Evolutionary conservation across 1,140 invertebrate species (phyloP).

Genomic region (Hirudo medicinalis): DNA sequence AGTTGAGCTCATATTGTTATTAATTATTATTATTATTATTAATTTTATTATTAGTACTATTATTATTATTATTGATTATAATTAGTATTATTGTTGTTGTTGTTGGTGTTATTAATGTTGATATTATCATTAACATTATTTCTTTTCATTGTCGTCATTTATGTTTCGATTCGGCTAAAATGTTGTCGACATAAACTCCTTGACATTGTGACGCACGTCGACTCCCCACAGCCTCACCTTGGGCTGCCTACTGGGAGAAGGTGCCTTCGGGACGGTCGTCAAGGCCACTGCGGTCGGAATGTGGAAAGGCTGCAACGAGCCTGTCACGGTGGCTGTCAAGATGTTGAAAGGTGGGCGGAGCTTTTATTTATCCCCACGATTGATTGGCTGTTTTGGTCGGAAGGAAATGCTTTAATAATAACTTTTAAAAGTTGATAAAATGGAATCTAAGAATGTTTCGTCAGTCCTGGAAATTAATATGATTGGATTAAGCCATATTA

Average conservation of each 20-base stretch:
- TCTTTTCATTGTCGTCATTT: too few species aligned
- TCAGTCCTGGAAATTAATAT: too few species aligned
- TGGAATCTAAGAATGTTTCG: too few species aligned
- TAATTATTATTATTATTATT: neutral
- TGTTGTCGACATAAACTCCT: neutral
- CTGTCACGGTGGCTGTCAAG: constrained; percentile 70
- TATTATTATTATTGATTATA: too few species aligned
- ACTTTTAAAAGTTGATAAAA: too few species aligned
- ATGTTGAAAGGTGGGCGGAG: constrained; percentile 68
- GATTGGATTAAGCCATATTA: too few species aligned
- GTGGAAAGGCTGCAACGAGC: neutral
- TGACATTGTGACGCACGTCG: neutral
- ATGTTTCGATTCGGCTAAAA: too few species aligned
- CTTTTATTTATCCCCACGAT: neutral
- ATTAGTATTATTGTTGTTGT: neutral
- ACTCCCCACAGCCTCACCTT: constrained; percentile 20
- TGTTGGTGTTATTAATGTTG: neutral
- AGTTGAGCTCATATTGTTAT: neutral
- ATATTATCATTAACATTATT: neutral
- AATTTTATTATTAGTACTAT: too few species aligned
- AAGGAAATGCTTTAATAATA: too few species aligned
- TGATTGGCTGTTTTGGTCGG: too few species aligned
- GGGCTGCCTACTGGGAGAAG: constrained; percentile 24
- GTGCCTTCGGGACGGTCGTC: constrained; percentile 24
- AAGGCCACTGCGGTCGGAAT: constrained; percentile 20